Percentiles rank a stretch among this genome's conserved stretches.
Conservation (phyloP, 1,140 invertebrate species). For the Sinonovacula constricta region DNA sequence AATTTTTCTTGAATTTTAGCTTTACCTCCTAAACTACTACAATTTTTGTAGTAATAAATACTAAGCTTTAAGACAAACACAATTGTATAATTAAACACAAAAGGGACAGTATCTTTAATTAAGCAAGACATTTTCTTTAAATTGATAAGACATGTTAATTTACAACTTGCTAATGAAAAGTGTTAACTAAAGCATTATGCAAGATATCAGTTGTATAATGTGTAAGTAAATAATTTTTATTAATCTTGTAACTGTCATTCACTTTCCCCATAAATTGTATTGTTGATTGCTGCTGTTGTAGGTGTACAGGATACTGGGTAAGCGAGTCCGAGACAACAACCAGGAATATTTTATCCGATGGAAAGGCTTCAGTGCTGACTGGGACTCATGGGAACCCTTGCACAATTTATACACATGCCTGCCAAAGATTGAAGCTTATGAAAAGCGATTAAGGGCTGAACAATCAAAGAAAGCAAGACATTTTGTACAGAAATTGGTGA, state of each 20-base stretch:
- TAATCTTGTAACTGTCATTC: not conserved
- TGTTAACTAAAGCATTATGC: too few relatives aligned
- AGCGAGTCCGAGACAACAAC: slow-evolving; percentile 42
- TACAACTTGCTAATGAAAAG: too few relatives aligned
- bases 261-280: not conserved
- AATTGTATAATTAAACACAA: too few relatives aligned
- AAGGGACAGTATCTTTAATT: too few relatives aligned
- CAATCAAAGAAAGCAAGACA: slow-evolving; percentile 25
- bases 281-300: slow-evolving; percentile 23
- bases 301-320: slow-evolving; percentile 64
- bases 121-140: too few relatives aligned
- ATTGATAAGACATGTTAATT: not conserved
- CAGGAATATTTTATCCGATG: slow-evolving; percentile 65
- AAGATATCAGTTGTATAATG: too few relatives aligned
- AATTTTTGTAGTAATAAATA: too few relatives aligned
- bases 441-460: slow-evolving; percentile 39
- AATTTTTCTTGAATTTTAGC: too few relatives aligned
- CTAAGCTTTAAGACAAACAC: too few relatives aligned
- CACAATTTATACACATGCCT: slow-evolving; percentile 60
- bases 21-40: too few relatives aligned
- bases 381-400: slow-evolving; percentile 71
- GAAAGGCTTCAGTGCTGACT: slow-evolving; percentile 63
- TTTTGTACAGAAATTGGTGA: slow-evolving; percentile 54
- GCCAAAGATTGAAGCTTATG: slow-evolving; percentile 57
- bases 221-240: too few relatives aligned